Conservation (phyloP, 2,888 invertebrate genomes). For the Hoplodrina blanda region DNA sequence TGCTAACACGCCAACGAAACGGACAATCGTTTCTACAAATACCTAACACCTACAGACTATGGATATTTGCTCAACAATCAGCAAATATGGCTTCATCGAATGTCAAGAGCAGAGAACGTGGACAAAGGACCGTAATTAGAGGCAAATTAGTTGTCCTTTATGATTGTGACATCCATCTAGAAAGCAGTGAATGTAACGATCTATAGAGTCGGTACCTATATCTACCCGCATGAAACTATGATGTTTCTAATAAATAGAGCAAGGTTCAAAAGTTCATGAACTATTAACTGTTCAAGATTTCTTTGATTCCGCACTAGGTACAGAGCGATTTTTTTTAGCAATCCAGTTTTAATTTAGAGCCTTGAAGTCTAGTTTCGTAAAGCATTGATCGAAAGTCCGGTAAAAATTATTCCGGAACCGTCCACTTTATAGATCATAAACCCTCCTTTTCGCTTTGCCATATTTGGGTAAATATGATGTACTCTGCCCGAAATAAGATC, state of each 20-base stretch:
- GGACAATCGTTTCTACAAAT: constrained; percentile 24
- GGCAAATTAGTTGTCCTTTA: background rate
- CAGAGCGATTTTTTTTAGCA: background rate
- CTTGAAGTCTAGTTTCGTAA: too few species aligned
- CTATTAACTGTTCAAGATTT: constrained; percentile 1
- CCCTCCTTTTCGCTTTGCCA: too few species aligned
- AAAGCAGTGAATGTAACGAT: background rate
- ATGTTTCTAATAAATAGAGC: too few species aligned
- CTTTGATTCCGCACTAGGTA: background rate
- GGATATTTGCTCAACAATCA: constrained; percentile 25
- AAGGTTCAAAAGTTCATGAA: constrained; percentile 7
- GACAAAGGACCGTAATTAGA: background rate
- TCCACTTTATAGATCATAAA: too few species aligned
- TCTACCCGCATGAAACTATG: too few species aligned
- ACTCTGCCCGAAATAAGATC: background rate
- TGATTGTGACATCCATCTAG: background rate
- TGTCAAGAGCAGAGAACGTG: constrained; percentile 22
- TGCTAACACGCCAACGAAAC: background rate
- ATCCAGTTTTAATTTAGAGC: too few species aligned
- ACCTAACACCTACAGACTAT: background rate
- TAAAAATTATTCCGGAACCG: too few species aligned
- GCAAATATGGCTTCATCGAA: constrained; percentile 30
- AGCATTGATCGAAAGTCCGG: too few species aligned
- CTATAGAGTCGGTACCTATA: too few species aligned
- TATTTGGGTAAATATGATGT: background rate